phyloP scores from a whole-genome alignment of 1,140 invertebrate species.

The Magallana angulata region DNA sequence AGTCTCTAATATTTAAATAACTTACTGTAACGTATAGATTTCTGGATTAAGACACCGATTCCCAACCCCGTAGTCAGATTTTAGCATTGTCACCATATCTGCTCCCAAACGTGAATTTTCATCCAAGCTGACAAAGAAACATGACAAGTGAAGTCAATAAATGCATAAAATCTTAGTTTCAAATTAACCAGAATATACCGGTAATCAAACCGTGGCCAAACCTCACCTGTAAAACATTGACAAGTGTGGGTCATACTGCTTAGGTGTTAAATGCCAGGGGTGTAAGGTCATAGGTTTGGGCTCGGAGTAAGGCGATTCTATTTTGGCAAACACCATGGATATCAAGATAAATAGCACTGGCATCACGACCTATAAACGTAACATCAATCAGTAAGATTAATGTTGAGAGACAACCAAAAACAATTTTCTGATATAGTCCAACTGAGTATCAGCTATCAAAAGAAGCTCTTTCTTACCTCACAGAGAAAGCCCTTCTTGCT shows the following conservation, averaged over 20 bases:
- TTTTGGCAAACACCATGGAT: constrained; percentile 79
- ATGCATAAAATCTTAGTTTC: background rate
- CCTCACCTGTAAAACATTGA: constrained; percentile 80
- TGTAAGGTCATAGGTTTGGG: constrained; percentile 80
- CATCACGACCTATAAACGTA: constrained; percentile 69
- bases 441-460: background rate
- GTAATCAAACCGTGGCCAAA: background rate
- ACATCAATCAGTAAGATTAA: too few relatives aligned
- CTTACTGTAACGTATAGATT: constrained; percentile 45
- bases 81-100: constrained; percentile 76
- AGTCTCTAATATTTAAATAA: background rate
- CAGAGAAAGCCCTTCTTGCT: constrained; percentile 82
- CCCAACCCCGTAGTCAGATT: constrained; percentile 78
- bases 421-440: too few relatives aligned
- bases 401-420: too few relatives aligned
- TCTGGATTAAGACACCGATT: constrained; percentile 75
- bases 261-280: constrained; percentile 81
- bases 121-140: constrained; percentile 72
- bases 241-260: constrained; percentile 70
- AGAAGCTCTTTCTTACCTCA: constrained; percentile 76
- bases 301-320: constrained; percentile 78
- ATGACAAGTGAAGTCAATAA: too few relatives aligned
- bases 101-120: constrained; percentile 63
- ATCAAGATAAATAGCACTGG: constrained; percentile 82
- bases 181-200: background rate